These are phyloP conservation scores for Caloenas nicobarica DNA, from an alignment of 2,113 vertebrate species.

Conservation along the genomic window DNA sequence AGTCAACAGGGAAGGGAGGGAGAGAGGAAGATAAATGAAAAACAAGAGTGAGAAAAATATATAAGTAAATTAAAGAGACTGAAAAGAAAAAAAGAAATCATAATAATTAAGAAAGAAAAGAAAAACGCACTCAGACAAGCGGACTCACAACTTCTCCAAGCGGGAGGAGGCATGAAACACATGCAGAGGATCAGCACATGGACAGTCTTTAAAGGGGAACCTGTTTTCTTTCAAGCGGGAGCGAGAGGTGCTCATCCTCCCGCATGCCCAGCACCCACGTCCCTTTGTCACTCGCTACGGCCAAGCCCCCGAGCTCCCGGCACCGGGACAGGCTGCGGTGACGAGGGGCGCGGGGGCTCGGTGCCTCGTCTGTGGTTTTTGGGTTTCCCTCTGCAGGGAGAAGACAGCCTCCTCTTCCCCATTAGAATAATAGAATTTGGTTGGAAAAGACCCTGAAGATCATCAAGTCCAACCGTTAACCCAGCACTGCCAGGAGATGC, in stretches of 20 bases:
- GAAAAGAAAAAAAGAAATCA: constrained; percentile 34
- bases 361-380: constrained; percentile 66
- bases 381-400: constrained; percentile 68
- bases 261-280: neutral
- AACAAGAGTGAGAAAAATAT: constrained; percentile 67
- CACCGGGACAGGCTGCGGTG: neutral
- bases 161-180: constrained; percentile 85
- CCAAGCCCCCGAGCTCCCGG: neutral
- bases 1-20: neutral
- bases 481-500: neutral
- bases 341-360: neutral
- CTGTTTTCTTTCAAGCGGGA: constrained; percentile 60
- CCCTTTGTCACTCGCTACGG: neutral
- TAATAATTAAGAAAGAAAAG: constrained; percentile 34
- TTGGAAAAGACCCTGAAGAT: no score
- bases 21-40: constrained; percentile 76
- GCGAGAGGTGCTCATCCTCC: constrained; percentile 37
- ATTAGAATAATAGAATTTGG: no score
- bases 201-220: constrained; percentile 94
- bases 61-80: constrained; percentile 64
- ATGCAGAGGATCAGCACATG: constrained; percentile 93
- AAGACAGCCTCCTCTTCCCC: neutral
- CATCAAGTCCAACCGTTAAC: no score
- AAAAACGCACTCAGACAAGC: constrained; percentile 83
- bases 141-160: constrained; percentile 87